Evolutionary conservation across 1,140 invertebrate genomes (phyloP).

Genomic region (Aphaenogaster rudis): DNA sequence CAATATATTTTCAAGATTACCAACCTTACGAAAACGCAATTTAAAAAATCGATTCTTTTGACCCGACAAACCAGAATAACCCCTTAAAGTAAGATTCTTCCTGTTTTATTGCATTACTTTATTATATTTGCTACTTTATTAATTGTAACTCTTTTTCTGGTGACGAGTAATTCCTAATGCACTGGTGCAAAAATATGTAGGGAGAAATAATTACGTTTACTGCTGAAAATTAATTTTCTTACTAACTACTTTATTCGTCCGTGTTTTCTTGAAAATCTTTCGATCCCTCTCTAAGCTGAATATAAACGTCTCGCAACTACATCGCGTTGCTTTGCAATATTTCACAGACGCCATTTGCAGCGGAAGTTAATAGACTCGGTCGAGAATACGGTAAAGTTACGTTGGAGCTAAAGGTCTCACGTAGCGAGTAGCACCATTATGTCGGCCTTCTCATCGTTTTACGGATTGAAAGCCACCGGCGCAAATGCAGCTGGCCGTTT

Average conservation of each 20-base stretch:
- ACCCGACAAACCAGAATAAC: too few species aligned
- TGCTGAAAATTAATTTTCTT: background rate
- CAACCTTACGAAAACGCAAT: too few species aligned
- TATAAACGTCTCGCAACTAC: background rate
- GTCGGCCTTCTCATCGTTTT: background rate
- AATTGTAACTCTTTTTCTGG: background rate
- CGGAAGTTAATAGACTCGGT: background rate
- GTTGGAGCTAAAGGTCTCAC: background rate
- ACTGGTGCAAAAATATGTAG: background rate
- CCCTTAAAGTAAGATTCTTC: background rate
- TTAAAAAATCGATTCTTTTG: too few species aligned
- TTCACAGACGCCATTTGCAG: background rate
- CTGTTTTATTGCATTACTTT: background rate
- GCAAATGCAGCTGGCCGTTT: background rate
- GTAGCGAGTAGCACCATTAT: background rate
- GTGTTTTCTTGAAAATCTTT: background rate
- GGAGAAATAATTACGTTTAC: background rate
- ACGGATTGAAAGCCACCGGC: background rate
- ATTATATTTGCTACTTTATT: conserved; percentile 2
- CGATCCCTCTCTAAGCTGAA: background rate
- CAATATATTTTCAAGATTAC: too few species aligned
- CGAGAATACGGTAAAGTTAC: background rate
- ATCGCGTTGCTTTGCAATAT: background rate
- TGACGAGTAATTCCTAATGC: background rate
- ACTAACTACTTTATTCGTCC: background rate